Base-by-base conservation (phyloP, 2,888 invertebrate species). In the Chloroclystis v-ata region DNA sequence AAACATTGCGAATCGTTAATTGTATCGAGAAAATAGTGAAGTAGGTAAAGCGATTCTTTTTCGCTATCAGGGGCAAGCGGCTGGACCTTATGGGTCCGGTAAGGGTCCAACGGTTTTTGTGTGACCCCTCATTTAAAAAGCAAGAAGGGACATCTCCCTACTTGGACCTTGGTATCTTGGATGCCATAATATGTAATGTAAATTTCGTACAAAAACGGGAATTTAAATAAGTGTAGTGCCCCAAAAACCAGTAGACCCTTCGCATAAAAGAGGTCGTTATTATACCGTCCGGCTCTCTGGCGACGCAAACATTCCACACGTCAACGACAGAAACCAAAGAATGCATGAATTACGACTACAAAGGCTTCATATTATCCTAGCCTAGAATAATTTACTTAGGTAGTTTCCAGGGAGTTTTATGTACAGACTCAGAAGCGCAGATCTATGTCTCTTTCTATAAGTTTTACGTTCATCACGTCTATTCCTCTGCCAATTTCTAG, bases 121-220 rank as follows among this genome's bases (percentile, higher is more conserved):
- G 78, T 84, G 82, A 85, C 86, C 87, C 86, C 74, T 80, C 78
- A 85, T 85, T 85, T 84, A 83, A 83, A 82, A 82, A 75, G 78
- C 69, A 81, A 80, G 78, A 79, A 83, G 82, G 84, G 85, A 80
- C 80, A 65, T 64, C 64, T 72, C 72, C 75, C 72, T 67, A 67
- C 59, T 65, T 69, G 72, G 78, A 78, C 78, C 77, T 78, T 75
- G 69, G 74, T 76, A 75, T 83, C 82, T 83, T 72, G 70, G 69
- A 76, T 69, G 75, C 70, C 75, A 69, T 76, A 71, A 76, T 81
- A 79, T 80, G 72, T 79, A 80, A 87, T 85, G 86, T 85, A 85
- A 86, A 86, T 86, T 84, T 79, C 72, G 69, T 78, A 83, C 75
- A 83, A 81, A 84, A 87, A 86, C 79, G 76, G 76, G 80, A 81